Base-by-base conservation (phyloP, 1,140 invertebrate genomes). In the Daktulosphaira vitifoliae region DNA sequence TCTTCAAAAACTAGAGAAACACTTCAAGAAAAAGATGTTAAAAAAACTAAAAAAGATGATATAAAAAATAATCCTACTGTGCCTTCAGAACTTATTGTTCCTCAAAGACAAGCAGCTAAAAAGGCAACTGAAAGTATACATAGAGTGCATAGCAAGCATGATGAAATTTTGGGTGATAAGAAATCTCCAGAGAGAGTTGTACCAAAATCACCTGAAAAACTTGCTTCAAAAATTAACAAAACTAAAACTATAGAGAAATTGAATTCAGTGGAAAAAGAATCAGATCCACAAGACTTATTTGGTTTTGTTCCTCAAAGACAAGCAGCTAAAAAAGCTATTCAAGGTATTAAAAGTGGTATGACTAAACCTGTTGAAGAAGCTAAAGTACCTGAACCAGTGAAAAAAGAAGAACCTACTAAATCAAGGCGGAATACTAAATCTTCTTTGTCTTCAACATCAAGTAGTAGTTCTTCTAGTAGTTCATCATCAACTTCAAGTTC, bases 261-360 rank as follows among this genome's bases (percentile, higher is more conserved):
- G 8, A 82, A 81, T 70, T 82, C 84, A 66, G 81, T 84, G 67
- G 82, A 83, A 68, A 81, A 82, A 68, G 80, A 83, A 26, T 78
- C 76, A 42, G 78, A 80, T 67, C 81, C 80, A 44, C 80, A 80
- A 65, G 88, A 89, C 71, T 83, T 88, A 68, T 76, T 91, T 16
- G 83, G 87, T 1, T 90, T 90, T 75, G 90, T 93, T 38, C 90
- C 90, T 1, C 90, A 92, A 73, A 76, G 90, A 39, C 88, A 91
- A 76, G 90, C 90, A 4, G 90, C 90, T 37, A 92, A 91, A 73
- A 93, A 93, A 74, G 90, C 90, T 2, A 68, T 68, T 51, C 64
- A 69, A 44, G 89, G 91, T 71, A 88, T 92, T 42, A 91, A 92
- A 71, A 89, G 85, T 75, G 87, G 86, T 44, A 76, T 88, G 59